Evolutionary conservation across 2,888 invertebrate species (phyloP), one percentile per base, ranked within the genome.

Genomic region (Perizoma flavofasciatum): DNA sequence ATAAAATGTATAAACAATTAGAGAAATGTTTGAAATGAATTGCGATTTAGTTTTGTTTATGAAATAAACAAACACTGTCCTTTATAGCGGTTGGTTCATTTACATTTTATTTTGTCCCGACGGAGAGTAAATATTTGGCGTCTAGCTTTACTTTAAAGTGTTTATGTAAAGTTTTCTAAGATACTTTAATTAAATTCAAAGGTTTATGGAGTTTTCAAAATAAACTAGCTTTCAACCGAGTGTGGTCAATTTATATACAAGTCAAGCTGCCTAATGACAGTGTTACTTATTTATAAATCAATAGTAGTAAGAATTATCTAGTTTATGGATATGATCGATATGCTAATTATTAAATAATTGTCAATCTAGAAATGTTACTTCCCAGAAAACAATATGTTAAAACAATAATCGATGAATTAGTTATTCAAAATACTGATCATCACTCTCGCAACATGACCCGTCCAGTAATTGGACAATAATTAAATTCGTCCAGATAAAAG

Each of bases 401-500:
- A 22, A 22, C 22, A 22, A 22, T 41, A 4, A 5, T 10, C 9
- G n/a, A 41, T n/a, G 5, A 5, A n/a, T 41, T 41, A 10, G 44
- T 39, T n/a, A n/a, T 35, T 37, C 7, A 40, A 39, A 50, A 50
- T 39, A 37, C 48, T 55, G 46, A 5, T 47, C 46, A 55, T 60
- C 50, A 43, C 46, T 49, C 35, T 11, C 9, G n/a, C 40, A 33
- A 52, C 49, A 45, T 53, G 56, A 56, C 63, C 61, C 48, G 37
- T 55, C 44, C 46, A 52, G 61, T 65, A 66, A 65, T 63, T 63
- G 66, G 59, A 61, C 59, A 55, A 63, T 63, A 65, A 61, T 61
- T 66, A 59, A 63, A 66, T 66, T 61, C 48, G 45, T 45, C 53
- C 44, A 51, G 63, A 49, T 60, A 59, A 59, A 67, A 54, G 49